These are phyloP conservation scores for Brienomyrus longianalis DNA, from an alignment of 2,113 vertebrate species.

Conservation along the genomic window DNA sequence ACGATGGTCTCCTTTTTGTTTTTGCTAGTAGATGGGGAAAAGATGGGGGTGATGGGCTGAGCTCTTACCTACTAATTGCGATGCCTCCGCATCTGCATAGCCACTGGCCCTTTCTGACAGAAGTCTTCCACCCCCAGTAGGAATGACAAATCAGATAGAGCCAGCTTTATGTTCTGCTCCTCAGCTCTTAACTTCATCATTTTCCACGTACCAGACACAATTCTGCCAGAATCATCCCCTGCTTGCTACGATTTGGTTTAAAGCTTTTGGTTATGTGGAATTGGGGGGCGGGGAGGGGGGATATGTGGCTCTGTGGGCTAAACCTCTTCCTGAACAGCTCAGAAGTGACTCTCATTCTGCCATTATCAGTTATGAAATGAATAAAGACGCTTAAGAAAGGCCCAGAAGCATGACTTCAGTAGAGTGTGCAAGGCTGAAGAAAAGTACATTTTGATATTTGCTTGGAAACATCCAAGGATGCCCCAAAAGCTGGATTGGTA, in stretches of 20 bases:
- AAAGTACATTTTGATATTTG: background rate
- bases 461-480: background rate
- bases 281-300: background rate
- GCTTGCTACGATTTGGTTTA: background rate
- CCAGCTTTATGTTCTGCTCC: constrained; percentile 20
- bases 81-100: background rate
- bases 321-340: background rate
- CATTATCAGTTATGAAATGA: background rate
- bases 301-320: background rate
- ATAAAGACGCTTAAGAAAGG: background rate
- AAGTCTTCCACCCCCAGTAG: constrained; percentile 41
- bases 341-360: background rate
- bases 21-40: background rate
- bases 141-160: constrained; percentile 46
- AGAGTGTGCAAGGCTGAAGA: background rate
- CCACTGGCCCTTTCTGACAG: constrained; percentile 39
- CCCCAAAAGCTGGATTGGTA: background rate
- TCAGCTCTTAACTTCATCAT: background rate
- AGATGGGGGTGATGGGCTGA: background rate
- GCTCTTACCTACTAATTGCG: background rate
- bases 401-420: background rate
- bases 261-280: background rate
- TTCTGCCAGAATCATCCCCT: background rate
- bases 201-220: background rate
- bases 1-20: constrained; percentile 5